These are phyloP conservation scores for Andrena camellia DNA, from an alignment of 2,888 invertebrate species.

Conservation along the genomic window DNA sequence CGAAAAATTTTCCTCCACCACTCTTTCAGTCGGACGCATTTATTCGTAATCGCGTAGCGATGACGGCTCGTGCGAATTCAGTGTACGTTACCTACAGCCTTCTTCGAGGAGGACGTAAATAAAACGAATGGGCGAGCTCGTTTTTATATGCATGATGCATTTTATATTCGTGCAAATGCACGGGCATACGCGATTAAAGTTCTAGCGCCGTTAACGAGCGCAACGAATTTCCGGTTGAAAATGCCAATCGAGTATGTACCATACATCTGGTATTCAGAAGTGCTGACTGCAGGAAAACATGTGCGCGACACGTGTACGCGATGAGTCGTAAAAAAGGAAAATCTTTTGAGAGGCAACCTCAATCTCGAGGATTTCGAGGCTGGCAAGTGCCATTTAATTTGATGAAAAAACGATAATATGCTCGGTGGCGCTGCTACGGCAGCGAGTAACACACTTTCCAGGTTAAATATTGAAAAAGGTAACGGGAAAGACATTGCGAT, in stretches of 20 bases:
- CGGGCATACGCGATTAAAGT: slow-evolving; percentile 14
- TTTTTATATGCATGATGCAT: not conserved
- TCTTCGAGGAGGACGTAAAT: not conserved
- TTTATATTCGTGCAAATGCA: not conserved
- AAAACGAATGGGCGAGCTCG: not conserved
- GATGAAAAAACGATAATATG: not conserved
- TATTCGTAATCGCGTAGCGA: not conserved
- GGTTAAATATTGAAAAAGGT: no score
- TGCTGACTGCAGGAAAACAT: slow-evolving; percentile 45
- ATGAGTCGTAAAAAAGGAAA: slow-evolving; percentile 43
- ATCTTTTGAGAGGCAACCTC: slow-evolving; percentile 44
- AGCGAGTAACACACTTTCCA: not conserved
- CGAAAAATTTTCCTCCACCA: not conserved
- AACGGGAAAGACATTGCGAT: no score
- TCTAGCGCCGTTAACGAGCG: slow-evolving; percentile 49
- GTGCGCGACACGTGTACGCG: slow-evolving; percentile 57
- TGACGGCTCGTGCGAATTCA: not conserved
- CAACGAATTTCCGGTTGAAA: slow-evolving; percentile 46
- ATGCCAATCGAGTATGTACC: slow-evolving; percentile 46
- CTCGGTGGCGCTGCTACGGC: not conserved
- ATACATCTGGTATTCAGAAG: slow-evolving; percentile 53
- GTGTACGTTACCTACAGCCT: not conserved
- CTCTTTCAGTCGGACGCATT: not conserved
- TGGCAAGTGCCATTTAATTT: not conserved
- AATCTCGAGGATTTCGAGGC: slow-evolving; percentile 33